phyloP scores from a whole-genome alignment of 2,113 vertebrate species.

The Sigmodon hispidus region DNA sequence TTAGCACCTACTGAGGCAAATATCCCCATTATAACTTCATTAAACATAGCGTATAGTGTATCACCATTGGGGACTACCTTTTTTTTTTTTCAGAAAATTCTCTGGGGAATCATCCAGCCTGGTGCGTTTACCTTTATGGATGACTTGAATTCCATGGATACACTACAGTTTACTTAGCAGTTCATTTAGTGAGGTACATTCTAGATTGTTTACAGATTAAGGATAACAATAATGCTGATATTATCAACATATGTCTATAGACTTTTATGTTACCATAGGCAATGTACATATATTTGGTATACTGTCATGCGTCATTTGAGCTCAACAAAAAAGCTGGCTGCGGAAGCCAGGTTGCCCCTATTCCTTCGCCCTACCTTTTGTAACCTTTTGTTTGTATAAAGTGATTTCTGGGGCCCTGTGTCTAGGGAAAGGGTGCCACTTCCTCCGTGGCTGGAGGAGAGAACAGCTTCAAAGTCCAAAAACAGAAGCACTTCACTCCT shows the following conservation, averaged over 20 bases:
- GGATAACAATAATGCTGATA: not conserved
- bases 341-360: not conserved
- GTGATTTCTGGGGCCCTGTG: not conserved
- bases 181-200: not conserved
- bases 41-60: not conserved
- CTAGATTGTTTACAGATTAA: not conserved
- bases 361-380: not conserved
- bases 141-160: not conserved
- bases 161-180: not conserved
- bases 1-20: not conserved
- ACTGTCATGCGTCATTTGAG: not conserved
- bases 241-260: not conserved
- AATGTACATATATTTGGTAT: not conserved
- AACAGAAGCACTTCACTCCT: not conserved
- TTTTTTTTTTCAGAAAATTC: not conserved
- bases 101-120: not conserved
- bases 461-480: not conserved
- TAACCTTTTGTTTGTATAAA: not conserved
- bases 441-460: not conserved
- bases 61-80: not conserved
- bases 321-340: not conserved
- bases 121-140: not conserved
- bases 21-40: not conserved
- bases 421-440: not conserved
- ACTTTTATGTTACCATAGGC: not conserved